Evolutionary conservation across 2,797 vertebrate species (phyloP).

Genomic region (Acrocephalus scirpaceus): DNA sequence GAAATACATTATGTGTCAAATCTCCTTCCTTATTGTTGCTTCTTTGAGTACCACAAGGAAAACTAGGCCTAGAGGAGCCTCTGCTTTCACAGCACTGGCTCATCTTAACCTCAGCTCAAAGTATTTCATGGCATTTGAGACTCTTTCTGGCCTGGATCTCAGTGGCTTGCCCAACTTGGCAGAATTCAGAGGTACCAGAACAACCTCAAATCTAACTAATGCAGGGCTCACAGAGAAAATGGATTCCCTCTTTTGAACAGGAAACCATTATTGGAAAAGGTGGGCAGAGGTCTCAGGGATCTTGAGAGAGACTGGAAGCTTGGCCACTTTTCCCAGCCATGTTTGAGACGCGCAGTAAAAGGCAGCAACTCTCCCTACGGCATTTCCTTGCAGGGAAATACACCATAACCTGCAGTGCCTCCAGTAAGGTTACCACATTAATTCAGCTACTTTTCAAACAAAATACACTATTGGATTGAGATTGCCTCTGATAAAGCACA

Average conservation of each 20-base stretch:
- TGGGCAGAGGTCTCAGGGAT: neutral
- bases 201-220: neutral
- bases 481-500: neutral
- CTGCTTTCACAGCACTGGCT: neutral
- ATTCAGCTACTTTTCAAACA: neutral
- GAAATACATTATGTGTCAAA: neutral
- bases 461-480: neutral
- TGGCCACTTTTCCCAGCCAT: neutral
- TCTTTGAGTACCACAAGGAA: neutral
- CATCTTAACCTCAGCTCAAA: neutral
- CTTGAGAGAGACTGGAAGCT: neutral
- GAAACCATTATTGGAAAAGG: neutral
- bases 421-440: neutral
- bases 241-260: neutral
- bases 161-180: neutral
- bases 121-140: fast-evolving
- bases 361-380: fast-evolving
- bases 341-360: no score
- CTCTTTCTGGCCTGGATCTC: neutral
- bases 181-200: neutral
- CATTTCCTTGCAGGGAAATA: neutral
- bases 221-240: neutral
- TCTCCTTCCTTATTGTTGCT: neutral
- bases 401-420: neutral
- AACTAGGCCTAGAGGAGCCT: neutral